phyloP scores from a whole-genome alignment of 2,888 invertebrate genomes.

The Plagiodera versicolora region DNA sequence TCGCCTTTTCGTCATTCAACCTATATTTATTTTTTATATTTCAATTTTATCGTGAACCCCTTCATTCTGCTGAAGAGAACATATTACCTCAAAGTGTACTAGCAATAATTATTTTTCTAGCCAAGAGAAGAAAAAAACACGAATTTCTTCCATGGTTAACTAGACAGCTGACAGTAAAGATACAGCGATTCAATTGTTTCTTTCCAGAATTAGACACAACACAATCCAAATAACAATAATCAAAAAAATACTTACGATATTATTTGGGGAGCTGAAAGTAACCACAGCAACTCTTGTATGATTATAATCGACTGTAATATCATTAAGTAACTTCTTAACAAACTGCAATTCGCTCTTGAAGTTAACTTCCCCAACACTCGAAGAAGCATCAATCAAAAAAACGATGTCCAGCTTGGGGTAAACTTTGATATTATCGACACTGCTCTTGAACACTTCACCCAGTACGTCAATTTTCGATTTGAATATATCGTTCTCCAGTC shows the following conservation, averaged over 20 bases:
- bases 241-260: slow-evolving; percentile 54
- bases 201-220: too few species aligned
- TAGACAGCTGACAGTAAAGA: too few species aligned
- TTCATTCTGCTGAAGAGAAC: too few species aligned
- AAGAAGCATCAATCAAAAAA: slow-evolving; percentile 71
- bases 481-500: slow-evolving; percentile 51
- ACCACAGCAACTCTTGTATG: slow-evolving; percentile 67
- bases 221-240: too few species aligned
- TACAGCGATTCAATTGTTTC: too few species aligned
- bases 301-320: slow-evolving; percentile 65
- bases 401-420: slow-evolving; percentile 60
- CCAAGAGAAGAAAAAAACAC: too few species aligned
- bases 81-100: too few species aligned
- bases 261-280: slow-evolving; percentile 64
- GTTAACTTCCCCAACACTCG: slow-evolving; percentile 66
- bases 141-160: too few species aligned
- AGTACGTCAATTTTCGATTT: slow-evolving; percentile 60
- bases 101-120: too few species aligned
- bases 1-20: too few species aligned
- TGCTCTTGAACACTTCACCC: slow-evolving; percentile 59
- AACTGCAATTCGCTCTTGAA: slow-evolving; percentile 69
- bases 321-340: slow-evolving; percentile 66
- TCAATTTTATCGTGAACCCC: too few species aligned
- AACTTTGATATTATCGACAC: slow-evolving; percentile 58
- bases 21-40: too few species aligned